Evolutionary conservation across 2,888 invertebrate species (phyloP), one percentile per base, ranked within the genome.

Genomic region (Mystacides longicornis): DNA sequence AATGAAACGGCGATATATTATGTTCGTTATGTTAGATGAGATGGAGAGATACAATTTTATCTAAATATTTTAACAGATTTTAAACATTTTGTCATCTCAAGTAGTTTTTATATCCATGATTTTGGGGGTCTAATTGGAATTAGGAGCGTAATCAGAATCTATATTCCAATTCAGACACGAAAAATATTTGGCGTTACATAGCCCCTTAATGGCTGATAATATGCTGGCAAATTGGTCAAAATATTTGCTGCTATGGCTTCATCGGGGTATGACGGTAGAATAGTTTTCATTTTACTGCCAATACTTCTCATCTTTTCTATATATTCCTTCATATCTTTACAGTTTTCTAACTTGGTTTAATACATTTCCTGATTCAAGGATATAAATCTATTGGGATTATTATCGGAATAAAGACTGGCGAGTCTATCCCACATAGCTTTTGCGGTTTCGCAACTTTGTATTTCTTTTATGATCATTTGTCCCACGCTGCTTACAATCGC

Each of bases 281-380:
- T 45, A n/a, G 19, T 45, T 3, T 19, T 45, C 45, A 45, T 45
- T 19, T 45, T 45, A n/a, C 9, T 45, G 3, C 45, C 45, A n/a
- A 45, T 45, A 3, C n/a, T n/a, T 45, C 45, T 7, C 45, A 45
- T 45, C 16, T 45, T 45, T 3, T 45, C 45, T n/a, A 45, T 45
- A 21, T 45, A 45, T n/a, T 45, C 45, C 16, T 9, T 45, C 45
- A 45, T 45, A 19, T 45, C 16, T 7, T 19, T 45, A 16, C 45
- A 19, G 14, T 45, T 45, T 19, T 45, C 45, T 9, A 45, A 45
- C 16, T 45, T 45, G 20, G 45, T 19, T 3, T 9, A 20, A 14
- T 20, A 45, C 45, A 19, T 45, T 16, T 45, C 45, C 21, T 45
- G 45, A 21, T 45, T 45, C 21, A 45, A 45, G 2, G 18, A 45